Percentiles rank a stretch among this genome's conserved stretches.
These are phyloP conservation scores for Pygmarrhopalites habei DNA, from an alignment of 1,140 invertebrate genomes.

Conservation along the genomic window DNA sequence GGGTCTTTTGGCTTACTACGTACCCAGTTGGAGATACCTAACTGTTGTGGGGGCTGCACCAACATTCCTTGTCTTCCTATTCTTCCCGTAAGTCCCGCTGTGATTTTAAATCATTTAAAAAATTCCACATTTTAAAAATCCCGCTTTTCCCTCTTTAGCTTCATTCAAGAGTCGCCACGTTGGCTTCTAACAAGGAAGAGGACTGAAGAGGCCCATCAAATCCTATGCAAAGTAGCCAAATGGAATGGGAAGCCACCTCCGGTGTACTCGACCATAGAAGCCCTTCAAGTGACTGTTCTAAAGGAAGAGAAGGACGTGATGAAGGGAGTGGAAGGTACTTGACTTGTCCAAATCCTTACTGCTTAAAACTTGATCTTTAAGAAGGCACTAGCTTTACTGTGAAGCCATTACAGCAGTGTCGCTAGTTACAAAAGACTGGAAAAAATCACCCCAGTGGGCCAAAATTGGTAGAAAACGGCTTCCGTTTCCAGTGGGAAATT, in stretches of 20 bases:
- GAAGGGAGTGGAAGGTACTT: conserved; percentile 8
- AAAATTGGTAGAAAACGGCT: too few relatives aligned
- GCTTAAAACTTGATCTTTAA: too few relatives aligned
- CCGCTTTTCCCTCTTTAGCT: conserved; percentile 11
- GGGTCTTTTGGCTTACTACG: conserved; percentile 27
- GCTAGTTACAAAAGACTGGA: too few relatives aligned
- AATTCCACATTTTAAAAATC: too few relatives aligned
- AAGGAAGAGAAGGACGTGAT: conserved; percentile 1
- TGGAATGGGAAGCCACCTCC: conserved; percentile 25
- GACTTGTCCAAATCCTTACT: too few relatives aligned
- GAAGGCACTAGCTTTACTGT: too few relatives aligned
- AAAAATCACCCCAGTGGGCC: too few relatives aligned
- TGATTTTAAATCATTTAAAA: too few relatives aligned
- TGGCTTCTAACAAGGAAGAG: conserved; percentile 21
- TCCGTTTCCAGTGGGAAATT: too few relatives aligned
- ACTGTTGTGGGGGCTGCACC: conserved; percentile 17
- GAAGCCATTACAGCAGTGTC: too few relatives aligned
- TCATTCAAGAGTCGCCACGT: conserved; percentile 22
- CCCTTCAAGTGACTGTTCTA: conserved; percentile 16
- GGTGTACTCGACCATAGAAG: conserved; percentile 8
- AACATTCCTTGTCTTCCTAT: conserved; percentile 20
- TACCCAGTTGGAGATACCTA: conserved; percentile 27
- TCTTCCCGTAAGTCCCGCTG: conserved; percentile 20
- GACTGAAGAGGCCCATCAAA: conserved; percentile 14
- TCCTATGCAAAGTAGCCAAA: conserved; percentile 23